Base-by-base conservation (phyloP, 1,140 invertebrate genomes). In the Colletes gigas region DNA sequence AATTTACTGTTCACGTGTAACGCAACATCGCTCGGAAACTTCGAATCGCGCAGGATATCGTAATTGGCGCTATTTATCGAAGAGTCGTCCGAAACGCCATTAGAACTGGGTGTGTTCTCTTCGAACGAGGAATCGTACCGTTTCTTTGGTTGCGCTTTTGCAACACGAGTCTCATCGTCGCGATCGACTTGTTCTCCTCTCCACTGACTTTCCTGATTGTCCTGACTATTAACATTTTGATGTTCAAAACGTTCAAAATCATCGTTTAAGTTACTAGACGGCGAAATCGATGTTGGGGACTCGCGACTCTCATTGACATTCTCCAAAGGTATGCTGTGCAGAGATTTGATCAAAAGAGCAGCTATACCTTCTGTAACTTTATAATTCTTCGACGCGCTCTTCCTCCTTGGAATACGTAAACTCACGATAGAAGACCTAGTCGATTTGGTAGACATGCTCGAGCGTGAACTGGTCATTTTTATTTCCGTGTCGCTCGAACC, bases 301-400 rank as follows among this genome's bases (percentile, higher is more conserved):
- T 95, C 95, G 47, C 94, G 93, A 60, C 92, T 93, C 87, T 95
- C 95, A 55, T 90, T 93, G 7, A 95, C 94, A 70, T 94, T 94
- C 57, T 95, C 95, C 9, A 96, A 88, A 14, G 89, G 87, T 39
- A 89, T 71, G 80, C 94, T 94, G 65, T 95, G 95, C 8, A 96
- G 94, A 8, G 95, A 95, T 79, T 95, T 92, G 3, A 95, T 95
- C 30, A 96, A 89, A 72, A 96, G 93, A 12, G 95, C 94, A 3
- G 95, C 95, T 94, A 96, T 95, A 3, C 93, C 92, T 86, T 95
- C 94, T 75, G 94, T 89, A 10, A 91, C 92, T 84, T 95, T 95
- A n/a, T 93, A 92, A 73, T 95, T 94, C 50, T 91, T 93, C 5
- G 93, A 91, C 65, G 93, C 93, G 82, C 94, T 95, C 17, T 89